Base-by-base conservation (phyloP, 2,888 invertebrate genomes). In the Falcaria lacertinaria region DNA sequence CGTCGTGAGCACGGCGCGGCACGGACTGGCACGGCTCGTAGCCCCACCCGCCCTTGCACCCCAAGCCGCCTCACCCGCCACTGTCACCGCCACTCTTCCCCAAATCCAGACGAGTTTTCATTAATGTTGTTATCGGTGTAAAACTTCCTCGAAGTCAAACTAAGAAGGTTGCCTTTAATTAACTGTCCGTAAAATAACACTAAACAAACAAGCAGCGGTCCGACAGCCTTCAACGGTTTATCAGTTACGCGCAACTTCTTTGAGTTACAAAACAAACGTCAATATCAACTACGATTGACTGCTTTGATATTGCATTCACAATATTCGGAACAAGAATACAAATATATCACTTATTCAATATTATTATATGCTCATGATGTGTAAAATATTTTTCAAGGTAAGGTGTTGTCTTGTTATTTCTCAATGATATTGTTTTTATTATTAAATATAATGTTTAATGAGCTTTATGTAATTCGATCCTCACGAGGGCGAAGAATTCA, bases 111-210 rank as follows among this genome's bases (percentile, higher is more conserved):
- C 75, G 75, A 85, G 78, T 85, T 87, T 83, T 85, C 87, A 88
- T 88, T 85, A 87, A 87, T 84, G 80, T 78, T 85, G 84, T 87
- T 86, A 87, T 87, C 83, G 76, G 76, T 84, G 74, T 80, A 84
- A 87, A 83, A 88, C 74, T 87, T 87, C 67, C 54, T 55, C 67
- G 68, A 82, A 84, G 74, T 82, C 79, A 75, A 83, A 85, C 81
- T 80, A 74, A 72, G 74, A 67, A 80, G 69, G 69, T 69, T 68
- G 75, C 74, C n/a, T 84, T 84, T 86, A 86, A 88, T 88, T 87
- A 86, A 85, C 85, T 84, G 83, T 72, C 80, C 72, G 76, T 80
- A 69, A 84, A 82, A 81, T 82, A 80, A 77, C 61, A 60, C 71
- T 69, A 69, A 74, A 73, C 71, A 80, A 79, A 71, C 68, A 64